Base-by-base conservation (phyloP, 2,797 vertebrate species). In the Cetoscarus ocellatus region DNA sequence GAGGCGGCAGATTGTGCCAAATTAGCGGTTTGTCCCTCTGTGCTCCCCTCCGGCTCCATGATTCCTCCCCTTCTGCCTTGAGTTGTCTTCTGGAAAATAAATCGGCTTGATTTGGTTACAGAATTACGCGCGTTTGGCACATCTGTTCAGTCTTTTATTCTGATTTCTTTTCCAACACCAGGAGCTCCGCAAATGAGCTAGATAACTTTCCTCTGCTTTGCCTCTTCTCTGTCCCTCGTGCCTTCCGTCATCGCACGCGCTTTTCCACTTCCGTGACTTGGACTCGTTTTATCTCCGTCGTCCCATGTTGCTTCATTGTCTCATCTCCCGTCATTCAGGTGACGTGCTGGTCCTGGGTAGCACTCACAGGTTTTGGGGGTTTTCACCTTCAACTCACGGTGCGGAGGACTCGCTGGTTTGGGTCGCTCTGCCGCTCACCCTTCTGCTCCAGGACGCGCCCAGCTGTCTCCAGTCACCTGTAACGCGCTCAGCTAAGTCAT, bases 1-100 rank as follows among this genome's bases (percentile, higher is more conserved):
- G 93, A 88, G 85, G 95, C 96, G 53, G 96, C 96, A 40, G 95
- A 91, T 73, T 95, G 95, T 39, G 95, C 94, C 90, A 95, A 75
- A 62, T 93, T 93, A 40, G 85, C 27, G 7, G 91, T 74, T 60
- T 77, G 77, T 75, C 69, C 91, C 68, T 93, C 91, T 34, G 92
- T 75, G 83, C 76, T 85, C 36, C 67, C 81, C 52, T 89, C 89
- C 52, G 86, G 77, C 80, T 93, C 94, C 95, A 96, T 96, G 67
- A 34, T 82, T 77, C 47, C 45, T 68, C 36, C 15, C n/a, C 76
- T 61, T 79, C 59, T 77, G 69, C 5, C 55, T 77, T 73, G 60
- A 63, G 34, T 68, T 42, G 50, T 80, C 19, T 84, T 70, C 49
- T 75, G 56, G 58, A 75, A 67, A 79, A 54, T 45, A 70, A 76